These are phyloP conservation scores for Thelohanellus kitauei DNA, from an alignment of 30 jellyfish, hydroid and myxozoan genomes.

Conservation along the genomic window DNA sequence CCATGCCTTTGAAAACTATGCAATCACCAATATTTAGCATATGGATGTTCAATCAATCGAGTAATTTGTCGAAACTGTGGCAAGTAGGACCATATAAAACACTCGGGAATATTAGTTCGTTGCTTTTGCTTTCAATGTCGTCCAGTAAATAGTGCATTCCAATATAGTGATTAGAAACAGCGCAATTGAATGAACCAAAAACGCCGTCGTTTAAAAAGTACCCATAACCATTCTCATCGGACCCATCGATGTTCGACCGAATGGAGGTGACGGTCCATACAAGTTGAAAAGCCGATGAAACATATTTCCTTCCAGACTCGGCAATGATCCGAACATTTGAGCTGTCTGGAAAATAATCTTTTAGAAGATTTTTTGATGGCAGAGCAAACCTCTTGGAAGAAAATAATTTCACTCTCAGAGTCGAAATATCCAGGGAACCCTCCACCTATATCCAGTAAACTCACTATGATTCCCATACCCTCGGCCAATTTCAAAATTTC, in stretches of 20 bases:
- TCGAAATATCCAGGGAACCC: conserved; percentile 65
- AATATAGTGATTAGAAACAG: conserved; percentile 25
- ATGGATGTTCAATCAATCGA: no score
- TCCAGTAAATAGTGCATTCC: no score
- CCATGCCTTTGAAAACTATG: conserved; percentile 51
- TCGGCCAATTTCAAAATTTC: conserved; percentile 36
- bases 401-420: conserved; percentile 12
- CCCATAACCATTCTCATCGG: no score
- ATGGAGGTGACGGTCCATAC: conserved; percentile 34
- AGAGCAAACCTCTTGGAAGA: background rate
- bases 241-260: no score
- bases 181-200: conserved; percentile 56
- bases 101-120: no score
- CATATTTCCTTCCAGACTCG: conserved; percentile 66
- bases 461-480: conserved; percentile 18
- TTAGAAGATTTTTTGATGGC: background rate
- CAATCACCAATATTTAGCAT: conserved; percentile 76
- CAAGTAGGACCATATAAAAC: conserved; percentile 92
- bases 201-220: conserved; percentile 61
- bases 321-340: conserved; percentile 34
- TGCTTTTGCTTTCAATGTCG: no score
- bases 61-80: conserved; percentile 51
- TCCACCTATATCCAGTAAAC: conserved; percentile 75
- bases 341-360: conserved; percentile 22
- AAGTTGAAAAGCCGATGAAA: conserved; percentile 46